Evolutionary conservation across 2,888 invertebrate genomes (phyloP).

Genomic region (Tortrix viridana): DNA sequence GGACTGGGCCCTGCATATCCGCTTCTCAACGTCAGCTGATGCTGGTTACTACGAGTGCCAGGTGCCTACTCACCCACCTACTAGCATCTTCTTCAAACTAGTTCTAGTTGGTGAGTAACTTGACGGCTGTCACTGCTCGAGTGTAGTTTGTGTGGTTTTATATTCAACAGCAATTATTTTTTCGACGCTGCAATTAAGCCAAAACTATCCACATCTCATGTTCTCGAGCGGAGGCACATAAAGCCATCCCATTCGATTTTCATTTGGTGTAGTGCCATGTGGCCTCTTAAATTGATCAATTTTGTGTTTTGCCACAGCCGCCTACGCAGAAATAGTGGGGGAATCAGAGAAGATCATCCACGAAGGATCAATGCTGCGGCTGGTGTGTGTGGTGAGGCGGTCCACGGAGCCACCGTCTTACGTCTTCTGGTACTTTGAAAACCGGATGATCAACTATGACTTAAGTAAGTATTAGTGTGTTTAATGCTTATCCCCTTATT

Average conservation of each 20-base stretch:
- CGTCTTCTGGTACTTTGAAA: conserved; percentile 93
- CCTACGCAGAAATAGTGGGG: conserved; percentile 88
- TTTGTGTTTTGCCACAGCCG: conserved; percentile 75
- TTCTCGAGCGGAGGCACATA: too few species aligned
- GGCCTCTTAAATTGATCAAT: too few species aligned
- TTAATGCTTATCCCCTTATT: too few species aligned
- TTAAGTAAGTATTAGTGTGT: conserved; percentile 76
- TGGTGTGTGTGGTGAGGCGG: conserved; percentile 88
- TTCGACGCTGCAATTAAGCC: too few species aligned
- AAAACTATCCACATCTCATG: too few species aligned
- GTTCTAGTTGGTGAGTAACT: conserved; percentile 85
- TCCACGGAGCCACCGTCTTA: conserved; percentile 88
- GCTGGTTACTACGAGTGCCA: conserved; percentile 88
- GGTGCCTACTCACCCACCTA: conserved; percentile 86
- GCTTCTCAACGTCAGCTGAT: conserved; percentile 85
- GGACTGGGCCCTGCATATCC: conserved; percentile 88
- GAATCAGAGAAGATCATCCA: conserved; percentile 88
- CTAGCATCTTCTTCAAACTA: conserved; percentile 86
- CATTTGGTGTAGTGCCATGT: too few species aligned
- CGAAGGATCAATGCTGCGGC: conserved; percentile 87
- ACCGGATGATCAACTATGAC: conserved; percentile 94
- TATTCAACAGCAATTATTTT: too few species aligned
- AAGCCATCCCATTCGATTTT: too few species aligned
- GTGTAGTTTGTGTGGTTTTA: conserved; percentile 8
- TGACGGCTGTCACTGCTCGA: conserved; percentile 6